phyloP scores from a whole-genome alignment of 2,113 vertebrate genomes.

The Perccottus glenii region DNA sequence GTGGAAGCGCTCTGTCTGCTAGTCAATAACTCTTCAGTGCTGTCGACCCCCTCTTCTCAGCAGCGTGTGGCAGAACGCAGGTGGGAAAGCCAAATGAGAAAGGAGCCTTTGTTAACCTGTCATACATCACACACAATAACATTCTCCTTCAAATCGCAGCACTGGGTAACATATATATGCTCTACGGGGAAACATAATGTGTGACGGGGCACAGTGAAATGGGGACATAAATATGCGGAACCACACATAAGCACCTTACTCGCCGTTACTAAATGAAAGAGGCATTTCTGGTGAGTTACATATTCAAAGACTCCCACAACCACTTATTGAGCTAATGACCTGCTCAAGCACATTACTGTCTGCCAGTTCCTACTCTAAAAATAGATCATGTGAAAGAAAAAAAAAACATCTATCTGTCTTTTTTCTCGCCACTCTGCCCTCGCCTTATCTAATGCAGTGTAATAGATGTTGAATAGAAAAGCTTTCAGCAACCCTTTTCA shows the following conservation, averaged over 20 bases:
- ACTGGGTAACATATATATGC: slow-evolving; percentile 33
- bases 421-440: slow-evolving; percentile 47
- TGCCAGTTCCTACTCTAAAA: slow-evolving; percentile 62
- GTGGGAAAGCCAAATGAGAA: slow-evolving; percentile 65
- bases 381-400: slow-evolving; percentile 67
- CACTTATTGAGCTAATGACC: slow-evolving; percentile 76
- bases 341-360: slow-evolving; percentile 67
- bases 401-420: slow-evolving; percentile 56
- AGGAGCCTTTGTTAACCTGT: slow-evolving; percentile 62
- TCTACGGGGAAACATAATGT: slow-evolving; percentile 11
- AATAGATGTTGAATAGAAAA: slow-evolving; percentile 71
- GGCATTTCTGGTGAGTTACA: slow-evolving; percentile 65
- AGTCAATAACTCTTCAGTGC: slow-evolving; percentile 68
- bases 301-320: slow-evolving; percentile 66
- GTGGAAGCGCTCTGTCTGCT: slow-evolving; percentile 50
- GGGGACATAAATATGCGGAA: slow-evolving; percentile 38
- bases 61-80: slow-evolving; percentile 54
- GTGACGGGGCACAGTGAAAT: slow-evolving; percentile 44
- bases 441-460: slow-evolving; percentile 62
- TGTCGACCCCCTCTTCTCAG: slow-evolving; percentile 30
- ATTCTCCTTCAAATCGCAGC: slow-evolving; percentile 19
- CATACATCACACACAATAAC: slow-evolving; percentile 36
- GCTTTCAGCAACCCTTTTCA: slow-evolving; percentile 74
- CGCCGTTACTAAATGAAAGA: slow-evolving; percentile 45
- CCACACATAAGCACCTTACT: slow-evolving; percentile 21